Evolutionary conservation across 2,888 invertebrate species (phyloP), one percentile per base, ranked within the genome.

Genomic region (Branchinecta sandiegonensis): DNA sequence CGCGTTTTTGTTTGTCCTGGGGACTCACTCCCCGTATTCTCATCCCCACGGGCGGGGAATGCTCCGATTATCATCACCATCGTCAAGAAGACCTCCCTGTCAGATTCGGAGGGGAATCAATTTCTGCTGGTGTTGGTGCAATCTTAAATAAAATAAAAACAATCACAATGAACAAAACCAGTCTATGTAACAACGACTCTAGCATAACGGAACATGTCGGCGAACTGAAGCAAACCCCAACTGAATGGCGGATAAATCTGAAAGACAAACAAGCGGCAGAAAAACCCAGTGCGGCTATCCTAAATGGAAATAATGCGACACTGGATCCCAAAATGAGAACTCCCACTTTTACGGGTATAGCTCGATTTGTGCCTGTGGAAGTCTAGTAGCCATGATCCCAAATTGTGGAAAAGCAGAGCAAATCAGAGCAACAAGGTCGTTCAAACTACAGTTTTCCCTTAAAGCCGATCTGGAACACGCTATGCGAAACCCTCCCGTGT

Each of bases 401-500:
- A 50, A 50, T 50, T 50, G 50, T 50, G 50, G 2, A 48, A 50
- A 50, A 50, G 50, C 50, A 50, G 13, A 50, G 50, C 50, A 50
- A 50, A 50, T 50, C 50, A 50, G 50, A 56, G 13, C 56, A 56
- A 56, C 63, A 56, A 56, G 63, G 11, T 56, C 63, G 9, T 56
- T 56, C 63, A 56, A 56, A 10, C 10, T 56, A 10, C 63, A 56
- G 63, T 56, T 56, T 56, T 10, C 63, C 11, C 2, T 10, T 8
- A 56, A 56, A 10, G 10, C 9, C 11, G 63, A 56, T 56, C 1
- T 56, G 63, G 9, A 56, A 37, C 37, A 56, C 56, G 8, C 8
- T 56, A 56, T 56, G 17, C 56, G 56, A 56, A 56, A 56, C 56
- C 56, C 56, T 56, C 56, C 56, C 56, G 17, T 8, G 56, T 56